Evolutionary conservation across 2,888 invertebrate genomes (phyloP), one percentile per base, ranked within the genome.

Genomic region (Himalopsyche japonica): DNA sequence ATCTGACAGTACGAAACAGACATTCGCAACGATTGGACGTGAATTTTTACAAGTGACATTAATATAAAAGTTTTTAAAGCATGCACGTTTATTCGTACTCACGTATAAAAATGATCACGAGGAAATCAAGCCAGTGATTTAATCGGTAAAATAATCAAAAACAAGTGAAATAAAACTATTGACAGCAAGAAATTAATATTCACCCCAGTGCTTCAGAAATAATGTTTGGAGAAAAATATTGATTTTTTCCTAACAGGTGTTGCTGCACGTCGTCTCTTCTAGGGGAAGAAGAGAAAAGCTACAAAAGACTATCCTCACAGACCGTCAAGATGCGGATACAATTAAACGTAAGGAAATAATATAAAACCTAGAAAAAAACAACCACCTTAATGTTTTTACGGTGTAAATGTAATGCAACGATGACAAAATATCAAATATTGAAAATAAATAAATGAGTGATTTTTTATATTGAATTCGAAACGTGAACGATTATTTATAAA

Each of bases 281-380:
- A 27, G 18, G 47, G 57, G 80, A 80, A 32, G 49, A 49, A 47
- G 80, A 32, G 27, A 49, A 49, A 27, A 81, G n/a, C 37, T 37
- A 37, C 37, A 70, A 64, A 37, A 81, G 64, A 81, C 24, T 81
- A 24, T 34, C 81, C 20, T 30, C 48, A 43, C n/a, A 70, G 76
- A 76, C 32, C 81, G 76, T 37, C 34, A 82, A 37, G 81, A 24
- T 82, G 81, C 81, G 48, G 81, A 82, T 82, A 47, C 81, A 77
- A 76, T 30, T 77, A 82, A 82, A 82, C 81, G 81, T 82, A 82
- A 82, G 81, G 76, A 82, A 57, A 57, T 2, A 57, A 57, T 57
- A 57, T 57, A 57, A 18, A 49, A 49, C 18, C 18, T 49, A n/a
- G n/a, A n/a, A n/a, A n/a, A n/a, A 49, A 49, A 49, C 43, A 43